These are phyloP conservation scores for Trachelus tabidus DNA, from an alignment of 2,888 invertebrate species.

Conservation along the genomic window DNA sequence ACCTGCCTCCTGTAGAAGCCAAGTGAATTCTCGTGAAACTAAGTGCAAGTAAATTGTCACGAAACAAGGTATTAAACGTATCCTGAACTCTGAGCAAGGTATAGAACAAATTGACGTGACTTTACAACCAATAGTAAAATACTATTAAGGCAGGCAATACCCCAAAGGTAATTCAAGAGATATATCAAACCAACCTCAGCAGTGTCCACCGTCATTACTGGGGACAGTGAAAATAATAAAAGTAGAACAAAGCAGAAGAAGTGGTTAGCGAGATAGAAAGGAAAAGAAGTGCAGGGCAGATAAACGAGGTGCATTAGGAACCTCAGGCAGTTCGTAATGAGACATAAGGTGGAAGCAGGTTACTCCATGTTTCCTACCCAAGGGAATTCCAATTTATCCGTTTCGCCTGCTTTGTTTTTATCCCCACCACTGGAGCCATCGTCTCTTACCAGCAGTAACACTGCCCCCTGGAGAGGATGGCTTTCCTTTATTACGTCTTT, in stretches of 20 bases:
- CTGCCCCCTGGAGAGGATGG: not conserved
- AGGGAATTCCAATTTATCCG: conserved; percentile 3
- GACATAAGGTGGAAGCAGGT: not conserved
- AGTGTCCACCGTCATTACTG: not conserved
- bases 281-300: not conserved
- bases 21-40: not conserved
- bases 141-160: not conserved
- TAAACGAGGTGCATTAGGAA: not conserved
- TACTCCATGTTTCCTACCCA: not conserved
- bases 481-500: not conserved
- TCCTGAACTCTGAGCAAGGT: not conserved
- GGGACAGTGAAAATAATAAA: not conserved
- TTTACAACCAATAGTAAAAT: not conserved
- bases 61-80: not conserved
- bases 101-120: not conserved
- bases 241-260: not conserved
- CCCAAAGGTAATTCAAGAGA: not conserved
- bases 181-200: not conserved
- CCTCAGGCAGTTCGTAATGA: not conserved
- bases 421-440: not conserved
- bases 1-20: not conserved
- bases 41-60: not conserved
- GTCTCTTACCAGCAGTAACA: not conserved
- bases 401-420: not conserved
- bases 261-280: not conserved